Evolutionary conservation across 1,140 invertebrate species (phyloP).

Genomic region (Hyposmocoma kahamanoa): DNA sequence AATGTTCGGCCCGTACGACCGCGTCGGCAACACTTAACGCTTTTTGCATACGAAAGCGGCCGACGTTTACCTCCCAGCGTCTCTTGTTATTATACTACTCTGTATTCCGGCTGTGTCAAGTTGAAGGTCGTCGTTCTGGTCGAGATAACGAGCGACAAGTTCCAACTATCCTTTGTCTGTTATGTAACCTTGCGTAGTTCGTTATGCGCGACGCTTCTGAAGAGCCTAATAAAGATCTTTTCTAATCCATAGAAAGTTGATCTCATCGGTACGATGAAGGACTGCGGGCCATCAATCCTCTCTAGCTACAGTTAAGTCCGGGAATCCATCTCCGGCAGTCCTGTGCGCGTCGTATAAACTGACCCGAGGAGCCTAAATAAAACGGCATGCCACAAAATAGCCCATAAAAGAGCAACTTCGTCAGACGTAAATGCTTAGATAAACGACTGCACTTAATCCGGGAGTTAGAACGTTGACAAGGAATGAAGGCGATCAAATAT

Average conservation of each 20-base stretch:
- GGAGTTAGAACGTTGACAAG: conserved; percentile 61
- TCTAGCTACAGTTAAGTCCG: conserved; percentile 8
- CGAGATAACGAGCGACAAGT: conserved; percentile 52
- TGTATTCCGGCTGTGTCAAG: conserved; percentile 50
- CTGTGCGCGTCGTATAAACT: conserved; percentile 17
- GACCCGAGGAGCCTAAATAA: conserved; percentile 30
- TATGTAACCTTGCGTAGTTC: neutral
- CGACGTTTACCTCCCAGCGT: conserved; percentile 17
- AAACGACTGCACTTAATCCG: conserved; percentile 57
- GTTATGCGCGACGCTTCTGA: neutral
- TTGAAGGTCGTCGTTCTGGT: conserved; percentile 59
- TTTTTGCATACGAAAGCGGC: conserved; percentile 71
- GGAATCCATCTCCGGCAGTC: conserved; percentile 12
- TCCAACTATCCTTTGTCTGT: conserved; percentile 28
- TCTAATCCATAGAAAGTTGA: conserved; percentile 16
- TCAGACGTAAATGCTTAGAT: conserved; percentile 47
- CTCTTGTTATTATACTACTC: conserved; percentile 50
- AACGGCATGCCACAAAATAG: conserved; percentile 28
- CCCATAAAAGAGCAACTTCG: conserved; percentile 40
- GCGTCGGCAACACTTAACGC: conserved; percentile 69
- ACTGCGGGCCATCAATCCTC: conserved; percentile 17
- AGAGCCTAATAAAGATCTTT: conserved; percentile 10
- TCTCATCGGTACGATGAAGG: conserved; percentile 14
- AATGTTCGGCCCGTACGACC: conserved; percentile 69
- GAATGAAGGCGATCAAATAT: conserved; percentile 49